Conservation (phyloP, 2,888 invertebrate genomes). For the Hypsopygia costalis region DNA sequence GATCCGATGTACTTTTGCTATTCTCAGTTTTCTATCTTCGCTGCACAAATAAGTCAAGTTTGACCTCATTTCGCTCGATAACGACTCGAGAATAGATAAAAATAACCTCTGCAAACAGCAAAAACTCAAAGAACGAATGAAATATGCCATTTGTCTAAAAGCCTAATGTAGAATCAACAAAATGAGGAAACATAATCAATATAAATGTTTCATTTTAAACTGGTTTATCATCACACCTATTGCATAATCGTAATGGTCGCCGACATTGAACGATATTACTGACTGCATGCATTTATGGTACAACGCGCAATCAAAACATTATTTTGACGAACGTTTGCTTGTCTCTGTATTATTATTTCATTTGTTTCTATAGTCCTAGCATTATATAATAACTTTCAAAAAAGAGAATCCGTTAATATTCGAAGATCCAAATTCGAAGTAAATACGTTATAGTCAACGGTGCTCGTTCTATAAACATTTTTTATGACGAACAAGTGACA, state of each 20-base stretch:
- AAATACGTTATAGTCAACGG: constrained; percentile 66
- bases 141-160: too few species aligned
- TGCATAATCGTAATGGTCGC: background rate
- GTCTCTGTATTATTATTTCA: too few species aligned
- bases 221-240: background rate
- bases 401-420: constrained; percentile 73
- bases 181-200: too few species aligned
- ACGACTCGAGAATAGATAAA: constrained; percentile 1
- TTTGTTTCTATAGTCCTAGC: constrained; percentile 1
- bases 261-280: constrained; percentile 8
- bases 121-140: background rate
- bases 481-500: background rate
- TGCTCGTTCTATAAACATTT: constrained; percentile 20
- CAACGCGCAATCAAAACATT: too few species aligned
- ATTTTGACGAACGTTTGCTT: too few species aligned
- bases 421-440: constrained; percentile 74
- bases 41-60: too few species aligned
- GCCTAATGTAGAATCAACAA: too few species aligned
- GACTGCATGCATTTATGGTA: too few species aligned
- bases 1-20: too few species aligned
- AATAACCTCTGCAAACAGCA: constrained; percentile 5
- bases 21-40: too few species aligned
- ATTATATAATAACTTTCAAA: constrained; percentile 39
- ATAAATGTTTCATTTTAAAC: background rate
- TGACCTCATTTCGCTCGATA: constrained; percentile 3